Evolutionary conservation across 2,888 invertebrate genomes (phyloP), one percentile per base, ranked within the genome.

Genomic region (Mongoloraphidia duomilia): DNA sequence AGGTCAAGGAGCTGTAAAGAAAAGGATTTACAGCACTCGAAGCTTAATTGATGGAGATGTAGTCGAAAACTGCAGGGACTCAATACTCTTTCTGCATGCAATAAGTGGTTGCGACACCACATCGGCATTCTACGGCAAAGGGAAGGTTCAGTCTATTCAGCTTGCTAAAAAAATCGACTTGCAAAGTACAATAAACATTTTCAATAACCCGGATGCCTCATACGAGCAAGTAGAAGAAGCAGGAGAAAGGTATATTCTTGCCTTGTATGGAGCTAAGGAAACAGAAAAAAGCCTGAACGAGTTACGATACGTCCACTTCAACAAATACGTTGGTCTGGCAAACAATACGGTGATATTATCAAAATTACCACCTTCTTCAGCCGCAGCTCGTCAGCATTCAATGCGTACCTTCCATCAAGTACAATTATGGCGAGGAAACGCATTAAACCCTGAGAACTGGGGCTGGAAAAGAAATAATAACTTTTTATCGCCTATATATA

Each of bases 351-450:
- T 52, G 0, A 40, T 47, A 13, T 50, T 53, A 49, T 41, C 52
- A 1, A 47, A 44, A 37, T 41, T 53, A 38, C 52, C 52, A 35
- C 53, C 50, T 11, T 52, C 50, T 2, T 49, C 46, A 42, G 47
- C 48, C 36, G 52, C 53, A 40, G n/a, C 36, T 14, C 8, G 14
- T 35, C 33, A 40, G 13, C 50, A 53, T 41, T 48, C 50, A 11
- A 49, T 13, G 39, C 38, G 51, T 11, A 10, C 33, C 0, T 51
- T 39, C 35, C 34, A 48, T 17, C 52, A 52, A 44, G 52, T 50
- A 8, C 44, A 50, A 34, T 34, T 10, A 26, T 52, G 50, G 50
- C 49, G 35, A n/a, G 46, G 49, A 41, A 50, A 50, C 41, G 1
- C 41, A 5, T 26, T 51, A 12, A 34, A 48, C 44, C 49, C 49